These are phyloP conservation scores for Iselma pallidipennis DNA, from an alignment of 2,888 invertebrate species.

Conservation along the genomic window DNA sequence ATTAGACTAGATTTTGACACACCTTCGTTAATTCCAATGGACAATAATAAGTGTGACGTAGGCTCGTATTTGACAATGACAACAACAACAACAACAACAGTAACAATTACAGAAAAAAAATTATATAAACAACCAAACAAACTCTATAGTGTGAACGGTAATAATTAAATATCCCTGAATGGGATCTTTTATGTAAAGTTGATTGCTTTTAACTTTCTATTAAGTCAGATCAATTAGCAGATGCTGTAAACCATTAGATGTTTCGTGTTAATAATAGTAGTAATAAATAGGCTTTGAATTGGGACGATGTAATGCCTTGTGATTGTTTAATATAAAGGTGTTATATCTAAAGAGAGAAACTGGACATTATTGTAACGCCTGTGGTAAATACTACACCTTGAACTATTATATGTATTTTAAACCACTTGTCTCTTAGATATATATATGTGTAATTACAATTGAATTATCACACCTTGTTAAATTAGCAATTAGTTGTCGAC, in stretches of 20 bases:
- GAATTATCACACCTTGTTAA: not conserved
- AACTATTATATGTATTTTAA: too few species aligned
- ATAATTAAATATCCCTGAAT: conserved; percentile 24
- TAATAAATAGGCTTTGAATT: conserved; percentile 16
- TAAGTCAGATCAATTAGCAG: conserved; percentile 24
- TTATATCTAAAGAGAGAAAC: not conserved
- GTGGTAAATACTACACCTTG: not conserved
- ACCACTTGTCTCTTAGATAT: not conserved
- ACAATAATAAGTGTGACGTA: conserved; percentile 12
- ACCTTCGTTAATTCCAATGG: conserved; percentile 19
- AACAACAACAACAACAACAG: too few species aligned
- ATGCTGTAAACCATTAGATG: conserved; percentile 25
- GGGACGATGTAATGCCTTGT: conserved; percentile 5
- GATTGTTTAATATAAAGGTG: not conserved
- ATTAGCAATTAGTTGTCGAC: too few species aligned
- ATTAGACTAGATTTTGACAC: conserved; percentile 21
- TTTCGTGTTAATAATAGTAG: conserved; percentile 22
- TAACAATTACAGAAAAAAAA: too few species aligned
- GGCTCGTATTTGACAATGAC: conserved; percentile 15
- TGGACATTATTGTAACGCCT: not conserved
- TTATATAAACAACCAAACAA: conserved; percentile 19
- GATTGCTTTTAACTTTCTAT: conserved; percentile 28
- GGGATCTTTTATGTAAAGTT: conserved; percentile 20
- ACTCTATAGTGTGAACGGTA: conserved; percentile 20
- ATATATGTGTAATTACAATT: not conserved